Percentiles rank a stretch among this genome's conserved stretches.
Evolutionary conservation across 1,140 invertebrate genomes (phyloP).

Genomic region (Drosophila paulistorum): DNA sequence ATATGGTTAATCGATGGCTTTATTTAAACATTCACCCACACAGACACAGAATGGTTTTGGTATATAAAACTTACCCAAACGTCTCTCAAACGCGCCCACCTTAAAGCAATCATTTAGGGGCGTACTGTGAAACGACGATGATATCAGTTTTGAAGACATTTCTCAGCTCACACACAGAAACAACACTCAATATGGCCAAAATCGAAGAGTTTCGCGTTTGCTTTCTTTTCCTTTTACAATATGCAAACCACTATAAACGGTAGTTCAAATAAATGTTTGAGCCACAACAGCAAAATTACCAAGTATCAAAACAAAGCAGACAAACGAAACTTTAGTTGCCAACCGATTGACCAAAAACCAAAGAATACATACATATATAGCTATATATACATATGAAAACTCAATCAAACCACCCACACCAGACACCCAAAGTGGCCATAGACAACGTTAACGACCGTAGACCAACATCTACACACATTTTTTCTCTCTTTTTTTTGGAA

Average conservation of each 20-base stretch:
- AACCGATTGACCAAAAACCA: constrained; percentile 53
- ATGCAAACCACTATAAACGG: constrained; percentile 38
- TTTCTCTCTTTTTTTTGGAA: constrained; percentile 32
- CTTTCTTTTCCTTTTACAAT: constrained; percentile 16
- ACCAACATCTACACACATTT: constrained; percentile 47
- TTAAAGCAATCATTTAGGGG: constrained; percentile 78
- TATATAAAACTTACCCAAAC: constrained; percentile 72
- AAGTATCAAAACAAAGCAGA: constrained; percentile 18
- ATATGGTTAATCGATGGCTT: constrained; percentile 15
- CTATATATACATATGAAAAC: constrained; percentile 48
- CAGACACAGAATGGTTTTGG: constrained; percentile 9
- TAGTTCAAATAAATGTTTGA: constrained; percentile 26
- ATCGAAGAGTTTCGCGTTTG: constrained; percentile 47
- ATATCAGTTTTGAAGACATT: constrained; percentile 81
- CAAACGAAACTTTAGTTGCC: constrained; percentile 38
- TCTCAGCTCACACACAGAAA: constrained; percentile 33
- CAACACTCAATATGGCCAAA: constrained; percentile 61
- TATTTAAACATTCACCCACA: constrained; percentile 1
- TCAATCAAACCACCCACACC: constrained; percentile 70
- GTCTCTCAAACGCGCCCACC: constrained; percentile 81
- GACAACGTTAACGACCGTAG: constrained; percentile 21
- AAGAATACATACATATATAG: background rate
- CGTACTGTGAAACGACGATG: constrained; percentile 80
- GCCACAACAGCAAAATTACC: constrained; percentile 29
- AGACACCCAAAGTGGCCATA: constrained; percentile 54